Conservation (phyloP, 2,113 vertebrate species). For the Sturnus vulgaris region DNA sequence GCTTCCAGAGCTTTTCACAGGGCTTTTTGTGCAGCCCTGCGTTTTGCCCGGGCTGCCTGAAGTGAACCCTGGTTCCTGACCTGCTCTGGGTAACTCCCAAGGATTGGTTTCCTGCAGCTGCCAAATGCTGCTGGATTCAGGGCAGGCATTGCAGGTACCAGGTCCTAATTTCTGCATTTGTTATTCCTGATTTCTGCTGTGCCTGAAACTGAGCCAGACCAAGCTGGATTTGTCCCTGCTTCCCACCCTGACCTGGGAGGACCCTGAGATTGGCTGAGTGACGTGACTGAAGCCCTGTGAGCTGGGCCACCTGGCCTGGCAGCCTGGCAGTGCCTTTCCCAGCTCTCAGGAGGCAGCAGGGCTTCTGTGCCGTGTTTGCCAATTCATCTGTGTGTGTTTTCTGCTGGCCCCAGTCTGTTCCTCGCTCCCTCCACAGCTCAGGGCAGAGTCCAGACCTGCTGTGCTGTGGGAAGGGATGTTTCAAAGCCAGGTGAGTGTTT, state of each 20-base stretch:
- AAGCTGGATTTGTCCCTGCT: not conserved
- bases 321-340: not conserved
- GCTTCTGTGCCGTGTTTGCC: not conserved
- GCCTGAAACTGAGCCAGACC: not conserved
- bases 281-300: rapidly evolving
- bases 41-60: not conserved
- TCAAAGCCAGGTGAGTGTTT: not conserved
- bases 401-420: not conserved
- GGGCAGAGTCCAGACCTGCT: not conserved
- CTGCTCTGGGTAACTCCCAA: not conserved
- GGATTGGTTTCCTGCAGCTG: not conserved
- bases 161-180: not conserved
- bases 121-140: not conserved
- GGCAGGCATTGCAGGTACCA: rapidly evolving
- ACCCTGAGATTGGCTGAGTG: rapidly evolving
- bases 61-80: not conserved
- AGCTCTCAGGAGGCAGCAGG: not conserved
- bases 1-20: not conserved
- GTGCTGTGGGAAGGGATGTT: not conserved
- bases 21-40: not conserved
- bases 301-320: not conserved
- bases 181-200: too few species aligned
- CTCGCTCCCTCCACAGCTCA: not conserved
- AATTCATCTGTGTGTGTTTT: rapidly evolving
- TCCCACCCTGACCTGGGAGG: not conserved